phyloP scores from a whole-genome alignment of 2,797 vertebrate genomes.

The Lepilemur ruficaudatus region DNA sequence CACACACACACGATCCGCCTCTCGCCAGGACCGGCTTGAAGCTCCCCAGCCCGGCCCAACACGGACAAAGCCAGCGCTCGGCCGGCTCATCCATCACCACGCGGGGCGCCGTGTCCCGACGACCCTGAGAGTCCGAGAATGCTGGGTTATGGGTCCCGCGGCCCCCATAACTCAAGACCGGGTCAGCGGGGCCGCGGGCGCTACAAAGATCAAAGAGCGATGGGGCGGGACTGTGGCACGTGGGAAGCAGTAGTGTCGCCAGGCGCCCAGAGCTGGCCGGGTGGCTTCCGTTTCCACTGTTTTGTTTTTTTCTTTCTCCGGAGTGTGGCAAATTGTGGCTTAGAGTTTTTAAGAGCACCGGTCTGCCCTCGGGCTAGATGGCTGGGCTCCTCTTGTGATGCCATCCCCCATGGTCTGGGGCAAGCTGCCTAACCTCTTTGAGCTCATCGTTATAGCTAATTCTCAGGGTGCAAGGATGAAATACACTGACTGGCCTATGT shows the following conservation, averaged over 20 bases:
- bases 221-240: background rate
- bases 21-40: background rate
- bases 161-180: constrained; percentile 64
- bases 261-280: background rate
- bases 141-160: constrained; percentile 53
- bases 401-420: background rate
- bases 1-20: fast-evolving
- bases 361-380: background rate
- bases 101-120: background rate
- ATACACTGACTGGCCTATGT: background rate
- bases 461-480: background rate
- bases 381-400: background rate
- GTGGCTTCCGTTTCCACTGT: background rate
- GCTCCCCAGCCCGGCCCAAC: background rate
- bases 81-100: constrained; percentile 61
- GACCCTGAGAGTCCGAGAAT: constrained; percentile 63
- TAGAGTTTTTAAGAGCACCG: background rate
- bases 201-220: constrained; percentile 52
- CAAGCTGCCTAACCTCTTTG: background rate
- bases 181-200: constrained; percentile 18
- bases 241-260: no score
- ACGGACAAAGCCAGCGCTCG: constrained; percentile 49
- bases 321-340: background rate
- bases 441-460: background rate
- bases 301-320: background rate